Evolutionary conservation across 2,113 vertebrate genomes (phyloP).

Genomic region (Labrus mixtus): DNA sequence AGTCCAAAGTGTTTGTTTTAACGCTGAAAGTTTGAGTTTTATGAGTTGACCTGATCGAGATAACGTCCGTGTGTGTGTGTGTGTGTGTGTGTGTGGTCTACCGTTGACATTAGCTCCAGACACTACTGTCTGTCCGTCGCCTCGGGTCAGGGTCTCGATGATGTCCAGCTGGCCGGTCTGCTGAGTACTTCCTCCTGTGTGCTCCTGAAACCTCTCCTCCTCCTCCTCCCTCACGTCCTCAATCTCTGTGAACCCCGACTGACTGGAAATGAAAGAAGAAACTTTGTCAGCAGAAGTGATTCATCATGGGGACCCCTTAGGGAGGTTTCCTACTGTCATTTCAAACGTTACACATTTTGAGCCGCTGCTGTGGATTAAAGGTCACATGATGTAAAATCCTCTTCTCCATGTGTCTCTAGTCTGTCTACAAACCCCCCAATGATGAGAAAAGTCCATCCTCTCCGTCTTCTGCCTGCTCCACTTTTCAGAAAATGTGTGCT

Average conservation of each 20-base stretch:
- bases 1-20: background rate
- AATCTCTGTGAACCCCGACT: background rate
- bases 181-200: conserved; percentile 11
- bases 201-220: conserved; percentile 37
- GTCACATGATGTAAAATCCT: no score
- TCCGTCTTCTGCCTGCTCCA: no score
- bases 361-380: no score
- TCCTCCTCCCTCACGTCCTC: background rate
- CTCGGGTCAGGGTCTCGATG: conserved; percentile 15
- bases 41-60: background rate
- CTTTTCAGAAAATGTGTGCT: no score
- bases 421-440: no score
- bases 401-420: no score
- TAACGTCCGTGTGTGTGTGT: background rate
- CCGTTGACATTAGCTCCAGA: background rate
- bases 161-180: conserved; percentile 41
- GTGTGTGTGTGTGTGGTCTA: conserved; percentile 5
- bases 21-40: background rate
- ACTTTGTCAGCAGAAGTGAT: no score
- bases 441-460: no score
- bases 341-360: no score
- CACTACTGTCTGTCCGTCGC: background rate
- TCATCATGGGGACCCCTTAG: no score
- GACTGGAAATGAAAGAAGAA: conserved; percentile 45
- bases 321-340: no score